Conservation (phyloP, 2,113 vertebrate species). For the Ovis canadensis region DNA sequence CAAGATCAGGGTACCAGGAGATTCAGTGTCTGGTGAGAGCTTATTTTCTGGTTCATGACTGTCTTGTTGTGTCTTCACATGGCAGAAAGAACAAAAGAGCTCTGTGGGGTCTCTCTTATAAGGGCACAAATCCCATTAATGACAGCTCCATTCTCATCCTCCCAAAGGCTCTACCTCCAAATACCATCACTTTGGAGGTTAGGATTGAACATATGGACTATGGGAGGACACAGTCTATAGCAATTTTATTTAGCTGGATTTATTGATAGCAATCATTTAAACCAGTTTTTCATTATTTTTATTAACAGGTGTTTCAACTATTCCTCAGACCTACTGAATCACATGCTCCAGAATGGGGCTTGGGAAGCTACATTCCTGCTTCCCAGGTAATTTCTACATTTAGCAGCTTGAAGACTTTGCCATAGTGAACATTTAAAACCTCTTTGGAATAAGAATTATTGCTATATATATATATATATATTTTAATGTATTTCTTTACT, state of each 20-base stretch:
- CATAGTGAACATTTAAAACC: background rate
- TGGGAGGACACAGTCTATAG: background rate
- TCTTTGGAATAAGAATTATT: background rate
- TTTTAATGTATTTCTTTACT: background rate
- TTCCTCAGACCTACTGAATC: background rate
- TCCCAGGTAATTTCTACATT: background rate
- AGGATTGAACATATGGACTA: background rate
- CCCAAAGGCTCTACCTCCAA: background rate
- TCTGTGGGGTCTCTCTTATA: background rate
- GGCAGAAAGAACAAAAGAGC: background rate
- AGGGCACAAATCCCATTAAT: background rate
- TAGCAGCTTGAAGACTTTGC: background rate
- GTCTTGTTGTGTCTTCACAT: background rate
- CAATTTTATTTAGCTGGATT: background rate
- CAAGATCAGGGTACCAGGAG: background rate
- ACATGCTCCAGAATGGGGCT: background rate
- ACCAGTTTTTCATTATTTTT: constrained; percentile 28
- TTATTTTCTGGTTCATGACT: background rate
- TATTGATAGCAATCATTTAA: background rate
- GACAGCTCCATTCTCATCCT: background rate
- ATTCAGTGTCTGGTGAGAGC: background rate
- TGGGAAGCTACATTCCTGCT: background rate
- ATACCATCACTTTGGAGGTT: background rate
- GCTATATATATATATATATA: background rate
- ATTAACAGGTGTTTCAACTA: background rate